These are phyloP conservation scores for Erinaceus europaeus DNA, from an alignment of 2,113 vertebrate species.

Conservation along the genomic window DNA sequence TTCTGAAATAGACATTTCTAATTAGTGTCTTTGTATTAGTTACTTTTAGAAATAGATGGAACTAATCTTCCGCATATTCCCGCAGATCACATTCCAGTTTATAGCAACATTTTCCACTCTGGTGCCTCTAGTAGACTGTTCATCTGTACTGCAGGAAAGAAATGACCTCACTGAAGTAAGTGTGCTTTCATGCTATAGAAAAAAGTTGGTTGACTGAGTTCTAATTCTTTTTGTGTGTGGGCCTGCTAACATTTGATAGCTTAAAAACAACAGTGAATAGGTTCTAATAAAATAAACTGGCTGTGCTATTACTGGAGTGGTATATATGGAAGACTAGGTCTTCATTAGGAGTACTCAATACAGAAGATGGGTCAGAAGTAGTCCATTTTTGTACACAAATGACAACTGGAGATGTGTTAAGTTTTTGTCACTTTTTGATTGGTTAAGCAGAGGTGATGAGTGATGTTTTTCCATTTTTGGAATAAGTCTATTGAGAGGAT, in stretches of 20 bases:
- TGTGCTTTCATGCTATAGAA: background rate
- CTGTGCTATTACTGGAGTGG: background rate
- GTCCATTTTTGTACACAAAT: background rate
- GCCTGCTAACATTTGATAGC: background rate
- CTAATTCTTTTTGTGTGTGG: background rate
- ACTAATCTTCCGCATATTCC: slow-evolving; percentile 64
- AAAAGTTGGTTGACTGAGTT: background rate
- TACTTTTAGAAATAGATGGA: too few relatives aligned
- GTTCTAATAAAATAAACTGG: background rate
- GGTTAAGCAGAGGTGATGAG: background rate
- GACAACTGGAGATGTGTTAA: background rate
- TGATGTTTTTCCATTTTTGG: background rate
- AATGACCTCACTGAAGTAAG: slow-evolving; percentile 94
- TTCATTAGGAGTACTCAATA: background rate
- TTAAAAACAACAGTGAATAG: background rate
- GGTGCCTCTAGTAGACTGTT: slow-evolving; percentile 99
- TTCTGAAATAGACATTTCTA: background rate
- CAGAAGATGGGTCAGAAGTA: background rate
- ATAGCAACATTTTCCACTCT: slow-evolving; percentile 99
- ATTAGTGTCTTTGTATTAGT: too few relatives aligned
- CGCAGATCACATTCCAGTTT: slow-evolving; percentile 99
- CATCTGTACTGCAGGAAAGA: slow-evolving; percentile 93
- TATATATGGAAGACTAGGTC: background rate
- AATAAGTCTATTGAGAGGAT: background rate
- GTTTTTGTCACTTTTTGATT: background rate